phyloP scores from a whole-genome alignment of 2,888 invertebrate genomes.

The Athetis lepigone region DNA sequence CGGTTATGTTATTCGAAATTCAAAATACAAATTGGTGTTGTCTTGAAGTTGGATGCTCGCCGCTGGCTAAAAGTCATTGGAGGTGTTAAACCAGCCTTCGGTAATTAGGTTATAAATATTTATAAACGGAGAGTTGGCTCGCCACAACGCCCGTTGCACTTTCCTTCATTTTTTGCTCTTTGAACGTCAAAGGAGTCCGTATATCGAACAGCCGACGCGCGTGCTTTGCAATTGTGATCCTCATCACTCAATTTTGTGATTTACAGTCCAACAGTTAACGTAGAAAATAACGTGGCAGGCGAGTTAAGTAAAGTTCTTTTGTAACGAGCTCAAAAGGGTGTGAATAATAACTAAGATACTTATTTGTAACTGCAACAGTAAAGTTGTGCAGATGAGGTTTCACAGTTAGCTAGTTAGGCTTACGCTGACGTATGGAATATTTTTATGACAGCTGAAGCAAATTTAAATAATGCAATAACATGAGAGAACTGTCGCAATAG shows the following conservation, averaged over 20 bases:
- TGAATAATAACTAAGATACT: slow-evolving; percentile 79
- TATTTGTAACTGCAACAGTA: slow-evolving; percentile 76
- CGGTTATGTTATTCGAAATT: slow-evolving; percentile 59
- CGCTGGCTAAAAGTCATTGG: slow-evolving; percentile 75
- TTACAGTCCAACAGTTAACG: slow-evolving; percentile 36
- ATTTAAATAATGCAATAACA: slow-evolving; percentile 71
- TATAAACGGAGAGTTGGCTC: slow-evolving; percentile 82
- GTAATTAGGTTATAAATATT: slow-evolving; percentile 89
- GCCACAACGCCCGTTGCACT: slow-evolving; percentile 73
- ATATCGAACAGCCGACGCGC: slow-evolving; percentile 53
- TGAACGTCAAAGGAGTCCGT: slow-evolving; percentile 75
- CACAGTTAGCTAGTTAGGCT: slow-evolving; percentile 73
- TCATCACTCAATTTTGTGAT: slow-evolving; percentile 40
- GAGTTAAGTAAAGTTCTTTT: slow-evolving; percentile 45
- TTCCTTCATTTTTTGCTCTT: slow-evolving; percentile 72
- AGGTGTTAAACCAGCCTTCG: slow-evolving; percentile 79
- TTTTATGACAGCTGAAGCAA: slow-evolving; percentile 54
- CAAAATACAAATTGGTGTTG: slow-evolving; percentile 72
- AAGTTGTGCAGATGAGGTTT: slow-evolving; percentile 76
- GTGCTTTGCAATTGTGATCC: slow-evolving; percentile 49
- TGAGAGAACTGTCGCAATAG: slow-evolving; percentile 69
- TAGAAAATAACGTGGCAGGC: slow-evolving; percentile 40
- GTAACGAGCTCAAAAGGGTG: slow-evolving; percentile 58
- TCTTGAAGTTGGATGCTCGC: slow-evolving; percentile 70
- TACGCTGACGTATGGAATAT: slow-evolving; percentile 49